Evolutionary conservation across 2,888 invertebrate species (phyloP).

Genomic region (Drosophila paramelanica): DNA sequence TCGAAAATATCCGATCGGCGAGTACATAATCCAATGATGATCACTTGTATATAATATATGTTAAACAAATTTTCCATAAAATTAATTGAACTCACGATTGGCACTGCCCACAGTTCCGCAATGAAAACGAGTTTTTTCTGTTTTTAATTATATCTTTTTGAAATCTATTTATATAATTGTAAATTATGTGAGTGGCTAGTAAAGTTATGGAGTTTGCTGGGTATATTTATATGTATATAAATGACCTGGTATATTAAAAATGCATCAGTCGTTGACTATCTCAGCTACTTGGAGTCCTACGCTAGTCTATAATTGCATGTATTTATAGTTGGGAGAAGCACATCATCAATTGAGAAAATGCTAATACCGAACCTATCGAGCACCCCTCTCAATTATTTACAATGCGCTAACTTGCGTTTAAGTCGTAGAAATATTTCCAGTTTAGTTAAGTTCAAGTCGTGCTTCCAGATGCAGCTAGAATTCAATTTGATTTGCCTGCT

Average conservation of each 20-base stretch:
- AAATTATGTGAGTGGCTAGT: constrained; percentile 1
- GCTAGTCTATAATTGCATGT: too few relatives aligned
- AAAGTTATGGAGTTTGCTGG: constrained; percentile 5
- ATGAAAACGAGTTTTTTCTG: constrained; percentile 52
- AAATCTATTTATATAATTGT: constrained; percentile 5
- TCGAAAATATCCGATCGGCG: constrained; percentile 18
- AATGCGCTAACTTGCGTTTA: background rate
- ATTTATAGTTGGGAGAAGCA: too few relatives aligned
- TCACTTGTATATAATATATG: constrained; percentile 6
- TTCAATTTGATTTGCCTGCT: constrained; percentile 30
- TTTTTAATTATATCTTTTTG: constrained; percentile 19
- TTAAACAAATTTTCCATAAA: constrained; percentile 5
- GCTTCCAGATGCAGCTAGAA: constrained; percentile 49
- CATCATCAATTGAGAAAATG: too few relatives aligned
- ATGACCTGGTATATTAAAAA: too few relatives aligned
- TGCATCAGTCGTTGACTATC: too few relatives aligned
- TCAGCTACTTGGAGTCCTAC: too few relatives aligned
- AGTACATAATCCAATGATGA: background rate
- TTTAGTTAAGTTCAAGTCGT: constrained; percentile 52
- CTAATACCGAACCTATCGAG: constrained; percentile 7
- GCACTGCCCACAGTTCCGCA: constrained; percentile 23
- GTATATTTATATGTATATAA: too few relatives aligned
- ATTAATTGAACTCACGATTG: constrained; percentile 4
- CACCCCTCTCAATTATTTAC: constrained; percentile 26
- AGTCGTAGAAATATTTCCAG: constrained; percentile 20